A percentile compares a stretch with the other conserved stretches of the same genome.
Conservation (phyloP, 2,797 vertebrate species). For the Tauraco hartlaubi region DNA sequence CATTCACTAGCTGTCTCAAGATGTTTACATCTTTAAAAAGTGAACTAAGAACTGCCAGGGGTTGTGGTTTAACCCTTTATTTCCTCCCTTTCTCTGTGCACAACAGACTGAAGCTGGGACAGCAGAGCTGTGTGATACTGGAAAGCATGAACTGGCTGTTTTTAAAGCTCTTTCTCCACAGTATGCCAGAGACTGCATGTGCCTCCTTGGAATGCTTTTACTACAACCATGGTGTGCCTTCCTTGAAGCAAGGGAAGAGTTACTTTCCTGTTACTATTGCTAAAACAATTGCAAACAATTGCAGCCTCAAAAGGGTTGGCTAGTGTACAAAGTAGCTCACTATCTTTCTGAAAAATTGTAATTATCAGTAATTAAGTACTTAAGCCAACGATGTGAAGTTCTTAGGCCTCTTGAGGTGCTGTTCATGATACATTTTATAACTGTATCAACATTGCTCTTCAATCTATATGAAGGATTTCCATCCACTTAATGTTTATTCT, state of each 20-base stretch:
- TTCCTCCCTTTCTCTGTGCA: not conserved
- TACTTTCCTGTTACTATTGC: not conserved
- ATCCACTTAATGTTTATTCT: not conserved
- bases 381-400: not conserved
- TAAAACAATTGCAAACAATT: not conserved
- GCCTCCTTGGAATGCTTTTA: not conserved
- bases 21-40: not conserved
- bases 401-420: not conserved
- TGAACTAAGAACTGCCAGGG: not conserved
- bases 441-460: not conserved
- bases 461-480: not conserved
- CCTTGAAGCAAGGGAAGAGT: not conserved
- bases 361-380: not conserved
- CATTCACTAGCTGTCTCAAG: not conserved
- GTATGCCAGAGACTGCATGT: not conserved
- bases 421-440: not conserved
- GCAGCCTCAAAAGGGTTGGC: not conserved
- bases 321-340: not conserved
- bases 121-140: not conserved
- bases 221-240: not conserved
- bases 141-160: not conserved
- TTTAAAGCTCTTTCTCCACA: not conserved
- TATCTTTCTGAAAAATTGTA: not conserved
- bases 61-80: not conserved
- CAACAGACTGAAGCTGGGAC: not conserved